A percentile compares a stretch with the other conserved stretches of the same genome.
phyloP scores from a whole-genome alignment of 1,140 invertebrate genomes.

The Philopotamus ludificatus region DNA sequence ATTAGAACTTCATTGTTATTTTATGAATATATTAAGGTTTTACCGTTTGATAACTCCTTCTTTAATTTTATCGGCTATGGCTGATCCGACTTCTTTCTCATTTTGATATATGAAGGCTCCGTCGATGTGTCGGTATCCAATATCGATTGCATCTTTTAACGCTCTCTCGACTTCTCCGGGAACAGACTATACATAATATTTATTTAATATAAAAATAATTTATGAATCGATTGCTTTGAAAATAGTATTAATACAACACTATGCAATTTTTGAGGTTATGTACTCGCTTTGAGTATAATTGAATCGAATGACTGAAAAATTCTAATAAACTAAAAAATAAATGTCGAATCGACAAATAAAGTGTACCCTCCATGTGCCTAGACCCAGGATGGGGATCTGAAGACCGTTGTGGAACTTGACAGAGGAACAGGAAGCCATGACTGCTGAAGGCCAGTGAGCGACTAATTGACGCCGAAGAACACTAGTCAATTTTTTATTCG shows the following conservation, averaged over 20 bases:
- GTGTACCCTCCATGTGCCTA: constrained; percentile 71
- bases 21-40: neutral
- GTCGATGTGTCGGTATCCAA: constrained; percentile 88
- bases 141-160: constrained; percentile 72
- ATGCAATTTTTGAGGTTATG: no score
- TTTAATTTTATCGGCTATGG: constrained; percentile 67
- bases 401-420: constrained; percentile 62
- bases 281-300: no score
- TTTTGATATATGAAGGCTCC: constrained; percentile 82
- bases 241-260: no score
- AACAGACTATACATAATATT: constrained; percentile 57
- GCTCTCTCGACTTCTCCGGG: constrained; percentile 68
- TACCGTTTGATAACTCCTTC: constrained; percentile 69
- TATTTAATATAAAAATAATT: neutral
- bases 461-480: no score
- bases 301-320: no score
- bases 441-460: no score
- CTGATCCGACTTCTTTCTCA: constrained; percentile 78
- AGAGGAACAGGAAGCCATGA: constrained; percentile 51
- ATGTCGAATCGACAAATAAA: no score
- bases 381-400: constrained; percentile 63
- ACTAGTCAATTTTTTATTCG: no score
- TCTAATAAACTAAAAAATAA: no score
- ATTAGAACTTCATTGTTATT: neutral
- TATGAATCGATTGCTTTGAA: no score